phyloP scores from a whole-genome alignment of 37 sponge, comb jelly and placozoan species.

The Agelas oroides region DNA sequence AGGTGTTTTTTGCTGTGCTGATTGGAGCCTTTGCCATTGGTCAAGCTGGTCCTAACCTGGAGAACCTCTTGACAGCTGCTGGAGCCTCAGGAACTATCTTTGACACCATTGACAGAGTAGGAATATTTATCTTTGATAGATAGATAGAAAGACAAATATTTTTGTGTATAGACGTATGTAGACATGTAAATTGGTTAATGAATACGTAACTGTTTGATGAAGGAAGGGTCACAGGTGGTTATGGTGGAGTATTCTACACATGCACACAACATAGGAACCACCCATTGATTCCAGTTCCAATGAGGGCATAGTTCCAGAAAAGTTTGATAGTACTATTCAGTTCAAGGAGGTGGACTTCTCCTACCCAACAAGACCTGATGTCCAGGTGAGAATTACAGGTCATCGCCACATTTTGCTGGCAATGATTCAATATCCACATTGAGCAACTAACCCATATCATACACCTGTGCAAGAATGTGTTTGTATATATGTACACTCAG shows the following conservation, averaged over 20 bases:
- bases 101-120: slow-evolving; percentile 71
- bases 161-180: no score
- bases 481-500: no score
- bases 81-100: slow-evolving; percentile 73
- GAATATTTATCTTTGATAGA: no score
- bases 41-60: slow-evolving; percentile 70
- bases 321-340: slow-evolving; percentile 67
- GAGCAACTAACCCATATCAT: no score
- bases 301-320: slow-evolving; percentile 49
- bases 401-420: no score
- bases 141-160: no score
- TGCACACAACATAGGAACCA: slow-evolving; percentile 34
- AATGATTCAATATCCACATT: no score
- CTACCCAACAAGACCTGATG: slow-evolving; percentile 89
- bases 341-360: slow-evolving; percentile 81
- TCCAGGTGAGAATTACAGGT: slow-evolving; percentile 48
- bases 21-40: slow-evolving; percentile 88
- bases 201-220: no score
- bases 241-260: no score
- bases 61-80: slow-evolving; percentile 56
- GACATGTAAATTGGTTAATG: no score
- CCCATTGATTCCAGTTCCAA: slow-evolving; percentile 64
- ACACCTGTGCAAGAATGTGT: no score
- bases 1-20: slow-evolving; percentile 87
- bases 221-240: no score